Base-by-base conservation (phyloP, 2,888 invertebrate genomes). In the Agrenia bidenticulata region DNA sequence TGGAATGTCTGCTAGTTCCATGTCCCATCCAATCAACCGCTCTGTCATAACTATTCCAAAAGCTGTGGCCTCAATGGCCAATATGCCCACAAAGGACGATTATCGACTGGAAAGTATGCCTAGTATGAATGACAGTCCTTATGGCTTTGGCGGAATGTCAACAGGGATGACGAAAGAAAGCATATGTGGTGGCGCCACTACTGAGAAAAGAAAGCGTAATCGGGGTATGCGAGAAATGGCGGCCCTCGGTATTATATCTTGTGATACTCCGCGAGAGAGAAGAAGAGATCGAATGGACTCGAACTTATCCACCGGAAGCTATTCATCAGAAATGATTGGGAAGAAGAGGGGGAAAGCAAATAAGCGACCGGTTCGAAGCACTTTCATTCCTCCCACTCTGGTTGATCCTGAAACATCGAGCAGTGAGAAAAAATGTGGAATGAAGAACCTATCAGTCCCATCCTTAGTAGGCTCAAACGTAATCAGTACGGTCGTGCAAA, bases 31-130 rank as follows among this genome's bases (percentile, higher is more conserved):
- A 0, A 79, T 87, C 7, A 85, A 84, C 67, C 86, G 90, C 56
- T 87, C 87, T 2, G 87, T 88, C 32, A 89, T 90, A 62, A 89
- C 89, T 5, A 90, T 92, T 77, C 92, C 93, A 0, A 93, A 93
- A 80, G 92, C 92, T 2, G 90, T 92, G 9, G 90, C 92, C 23
- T 92, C 92, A 11, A 92, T 92, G 88, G 89, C 91, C 0, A 88
- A 87, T 67, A 90, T 92, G 77, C 91, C 92, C 1, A 91, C 92
- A 0, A 85, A 89, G 73, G 91, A 92, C 73, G 92, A 92, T 78
- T 91, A 92, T 77, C 57, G 70, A 11, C 64, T 73, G 64, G 66
- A 66, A 19, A 49, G 63, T 51, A 57, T 55, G 9, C 50, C 45
- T 5, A 61, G 23, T 39, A 53, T 57, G 15, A 42, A 49, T 32